phyloP scores from a whole-genome alignment of 30 jellyfish, hydroid and myxozoan species.

The Pseudorhiza aurosa region DNA sequence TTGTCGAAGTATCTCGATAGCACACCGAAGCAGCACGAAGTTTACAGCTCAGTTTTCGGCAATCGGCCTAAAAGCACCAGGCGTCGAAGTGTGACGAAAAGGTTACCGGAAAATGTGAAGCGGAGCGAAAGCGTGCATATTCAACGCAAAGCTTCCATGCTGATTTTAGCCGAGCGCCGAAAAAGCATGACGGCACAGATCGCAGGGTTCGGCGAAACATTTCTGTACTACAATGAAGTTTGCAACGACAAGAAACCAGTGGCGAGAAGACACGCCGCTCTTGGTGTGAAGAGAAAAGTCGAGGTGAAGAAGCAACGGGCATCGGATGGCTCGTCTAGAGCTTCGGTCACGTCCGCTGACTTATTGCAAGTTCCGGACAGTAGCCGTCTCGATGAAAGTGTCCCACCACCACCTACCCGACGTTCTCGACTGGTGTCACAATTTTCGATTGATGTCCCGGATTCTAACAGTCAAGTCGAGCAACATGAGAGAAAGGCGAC shows the following conservation, averaged over 20 bases:
- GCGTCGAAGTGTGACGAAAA: constrained; percentile 28
- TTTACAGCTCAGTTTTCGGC: constrained; percentile 54
- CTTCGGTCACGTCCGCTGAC: constrained; percentile 14
- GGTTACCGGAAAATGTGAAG: constrained; percentile 53
- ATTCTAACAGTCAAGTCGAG: neutral
- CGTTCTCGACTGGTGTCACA: constrained; percentile 33
- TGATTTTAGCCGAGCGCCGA: constrained; percentile 77
- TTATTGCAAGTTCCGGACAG: constrained; percentile 22
- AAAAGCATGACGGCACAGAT: constrained; percentile 80
- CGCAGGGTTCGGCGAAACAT: constrained; percentile 56
- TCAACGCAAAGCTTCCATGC: constrained; percentile 85
- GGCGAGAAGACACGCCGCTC: constrained; percentile 21
- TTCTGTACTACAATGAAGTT: constrained; percentile 31
- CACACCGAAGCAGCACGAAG: constrained; percentile 74
- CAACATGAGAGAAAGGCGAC: neutral
- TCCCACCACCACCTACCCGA: neutral
- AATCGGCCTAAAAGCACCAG: constrained; percentile 52
- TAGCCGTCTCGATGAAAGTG: neutral
- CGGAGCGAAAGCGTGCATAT: constrained; percentile 71
- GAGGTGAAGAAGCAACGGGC: constrained; percentile 24
- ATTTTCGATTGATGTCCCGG: constrained; percentile 32
- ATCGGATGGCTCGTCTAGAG: constrained; percentile 28
- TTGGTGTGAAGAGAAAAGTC: constrained; percentile 52
- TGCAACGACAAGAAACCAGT: constrained; percentile 15
- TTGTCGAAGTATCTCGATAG: constrained; percentile 82